Base-by-base conservation (phyloP, 2,888 invertebrate genomes). In the Cactoblastis cactorum region DNA sequence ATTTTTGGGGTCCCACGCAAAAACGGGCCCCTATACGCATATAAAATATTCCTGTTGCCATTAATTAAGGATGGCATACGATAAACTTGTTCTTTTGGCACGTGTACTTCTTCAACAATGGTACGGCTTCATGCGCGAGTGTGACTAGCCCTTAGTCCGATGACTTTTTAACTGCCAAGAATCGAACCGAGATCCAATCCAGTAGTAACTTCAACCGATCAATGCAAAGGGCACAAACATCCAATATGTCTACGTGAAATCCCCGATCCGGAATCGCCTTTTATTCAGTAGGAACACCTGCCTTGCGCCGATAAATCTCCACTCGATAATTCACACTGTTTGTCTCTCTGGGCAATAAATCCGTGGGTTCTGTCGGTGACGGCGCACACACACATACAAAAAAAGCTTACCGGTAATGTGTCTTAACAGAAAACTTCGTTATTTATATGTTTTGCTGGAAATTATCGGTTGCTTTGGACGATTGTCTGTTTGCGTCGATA, bases 301-400 rank as follows among this genome's bases (percentile, higher is more conserved):
- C 65, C 67, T 51, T 15, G 8, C 15, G 8, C 49, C 59, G 58
- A 77, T 81, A 81, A 81, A 80, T 80, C 75, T 70, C 59, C 35
- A 49, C 59, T 67, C 71, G 76, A 80, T 79, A 81, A 82, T 78
- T 82, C 77, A 80, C 68, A 74, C 74, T 79, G 77, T 75, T 77
- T 77, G 77, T 74, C 70, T 64, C 68, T 54, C 57, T 50, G 51
- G 51, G 54, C 59, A 57, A 55, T 59, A 59, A 59, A 56, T 59
- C 53, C 24, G 12, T 12, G 52, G 28, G 48, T 15, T 33, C 53
- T 57, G 57, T 18, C 43, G 19, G 55, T 59, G 61, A 65, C 61
- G 61, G 58, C 61, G 59, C 54, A 50, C 43, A 52, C 49, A 43
- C 38, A 35, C 37, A 37, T 15, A 37, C 17, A 6, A 2, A 17